Percentiles rank a stretch among this genome's conserved stretches.
These are phyloP conservation scores for Benitochromis conjunctus DNA, from an alignment of 2,113 vertebrate species.

Conservation along the genomic window DNA sequence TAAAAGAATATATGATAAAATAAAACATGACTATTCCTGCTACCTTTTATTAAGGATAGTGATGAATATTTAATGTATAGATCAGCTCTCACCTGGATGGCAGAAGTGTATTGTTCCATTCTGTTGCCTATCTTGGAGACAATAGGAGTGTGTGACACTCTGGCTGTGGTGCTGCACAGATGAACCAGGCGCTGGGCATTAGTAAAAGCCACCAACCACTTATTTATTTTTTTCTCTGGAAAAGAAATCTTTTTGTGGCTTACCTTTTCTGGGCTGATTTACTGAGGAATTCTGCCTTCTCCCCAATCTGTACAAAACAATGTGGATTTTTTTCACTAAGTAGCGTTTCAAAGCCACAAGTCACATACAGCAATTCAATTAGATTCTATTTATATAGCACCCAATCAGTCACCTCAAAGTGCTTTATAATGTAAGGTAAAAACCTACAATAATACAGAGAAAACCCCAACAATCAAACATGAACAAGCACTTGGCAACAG, in stretches of 20 bases:
- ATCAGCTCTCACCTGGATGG: conserved; percentile 81
- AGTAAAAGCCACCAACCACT: background rate
- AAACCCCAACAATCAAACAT: background rate
- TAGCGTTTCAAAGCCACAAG: background rate
- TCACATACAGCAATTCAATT: background rate
- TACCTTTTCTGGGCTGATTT: conserved; percentile 94
- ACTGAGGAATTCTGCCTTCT: conserved; percentile 90
- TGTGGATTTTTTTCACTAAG: background rate
- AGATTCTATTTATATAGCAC: background rate
- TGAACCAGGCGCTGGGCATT: background rate
- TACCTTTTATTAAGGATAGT: background rate
- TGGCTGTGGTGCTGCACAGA: conserved; percentile 70
- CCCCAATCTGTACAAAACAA: conserved; percentile 82
- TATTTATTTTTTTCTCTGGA: background rate
- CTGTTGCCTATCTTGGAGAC: conserved; percentile 93
- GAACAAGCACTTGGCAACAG: background rate
- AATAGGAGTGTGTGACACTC: conserved; percentile 79
- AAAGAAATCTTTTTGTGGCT: background rate
- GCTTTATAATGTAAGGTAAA: background rate
- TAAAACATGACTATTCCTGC: background rate
- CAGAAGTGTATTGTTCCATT: conserved; percentile 89
- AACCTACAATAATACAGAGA: background rate
- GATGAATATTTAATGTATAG: background rate
- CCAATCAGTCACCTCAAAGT: background rate
- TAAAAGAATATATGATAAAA: background rate